Percentiles rank a stretch among this genome's conserved stretches.
These are phyloP conservation scores for Leucophenga varia DNA, from an alignment of 1,140 invertebrate genomes.

Conservation along the genomic window DNA sequence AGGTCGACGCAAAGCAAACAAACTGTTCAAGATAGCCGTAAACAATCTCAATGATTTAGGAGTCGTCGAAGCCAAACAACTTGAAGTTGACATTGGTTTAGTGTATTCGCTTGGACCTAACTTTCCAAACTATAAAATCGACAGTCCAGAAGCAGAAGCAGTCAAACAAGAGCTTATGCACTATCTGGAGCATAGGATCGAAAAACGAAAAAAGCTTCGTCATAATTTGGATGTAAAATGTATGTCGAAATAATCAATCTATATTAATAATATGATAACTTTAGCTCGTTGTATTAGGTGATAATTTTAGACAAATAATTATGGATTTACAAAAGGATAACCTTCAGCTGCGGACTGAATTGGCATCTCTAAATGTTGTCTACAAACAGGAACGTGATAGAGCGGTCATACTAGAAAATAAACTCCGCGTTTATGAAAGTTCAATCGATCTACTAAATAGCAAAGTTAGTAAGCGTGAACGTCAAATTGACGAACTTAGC, in stretches of 20 bases:
- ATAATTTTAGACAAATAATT: conserved; percentile 65
- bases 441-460: conserved; percentile 59
- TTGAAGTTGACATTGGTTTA: no score
- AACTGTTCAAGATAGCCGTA: conserved; percentile 61
- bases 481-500: conserved; percentile 42
- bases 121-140: no score
- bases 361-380: conserved; percentile 63
- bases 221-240: conserved; percentile 51
- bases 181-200: conserved; percentile 70
- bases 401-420: conserved; percentile 60
- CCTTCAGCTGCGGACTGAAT: conserved; percentile 65
- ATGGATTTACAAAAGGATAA: conserved; percentile 70
- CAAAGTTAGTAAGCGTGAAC: conserved; percentile 58
- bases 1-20: conserved; percentile 72
- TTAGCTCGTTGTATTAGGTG: no score
- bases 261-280: conserved; percentile 13
- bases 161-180: conserved; percentile 67
- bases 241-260: conserved; percentile 5
- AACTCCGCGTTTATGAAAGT: conserved; percentile 61
- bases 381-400: conserved; percentile 64
- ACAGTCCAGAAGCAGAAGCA: conserved; percentile 65
- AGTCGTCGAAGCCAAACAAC: no score
- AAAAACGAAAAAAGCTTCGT: conserved; percentile 62
- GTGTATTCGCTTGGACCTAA: no score
- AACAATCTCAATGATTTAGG: conserved; percentile 77